These are phyloP conservation scores for Otolemur garnettii DNA, from an alignment of 2,113 vertebrate species.

Conservation along the genomic window DNA sequence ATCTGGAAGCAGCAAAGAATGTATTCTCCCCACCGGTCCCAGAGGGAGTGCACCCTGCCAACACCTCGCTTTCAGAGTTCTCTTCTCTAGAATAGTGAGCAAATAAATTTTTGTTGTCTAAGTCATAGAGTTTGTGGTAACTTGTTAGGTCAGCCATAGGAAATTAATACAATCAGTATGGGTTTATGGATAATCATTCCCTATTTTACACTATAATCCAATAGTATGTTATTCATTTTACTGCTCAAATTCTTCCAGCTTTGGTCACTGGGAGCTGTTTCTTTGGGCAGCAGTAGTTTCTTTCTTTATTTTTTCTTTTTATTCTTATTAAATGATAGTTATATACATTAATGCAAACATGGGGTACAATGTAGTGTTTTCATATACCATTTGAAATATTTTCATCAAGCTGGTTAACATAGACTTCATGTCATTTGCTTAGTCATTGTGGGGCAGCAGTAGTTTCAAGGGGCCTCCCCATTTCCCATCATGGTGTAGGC, in stretches of 20 bases:
- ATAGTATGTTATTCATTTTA: neutral
- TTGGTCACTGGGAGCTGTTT: neutral
- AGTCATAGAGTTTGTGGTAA: neutral
- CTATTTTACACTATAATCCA: neutral
- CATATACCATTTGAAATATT: no score
- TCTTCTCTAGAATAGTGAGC: neutral
- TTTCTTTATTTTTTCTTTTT: no score
- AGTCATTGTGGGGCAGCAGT: no score
- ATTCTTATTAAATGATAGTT: no score
- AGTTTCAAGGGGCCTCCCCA: neutral
- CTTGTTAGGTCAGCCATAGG: neutral
- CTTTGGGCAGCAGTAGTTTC: neutral
- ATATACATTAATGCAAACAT: no score
- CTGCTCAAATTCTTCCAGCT: neutral
- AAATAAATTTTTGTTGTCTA: neutral
- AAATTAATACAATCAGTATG: neutral
- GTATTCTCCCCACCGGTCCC: neutral
- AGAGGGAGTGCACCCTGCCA: no score
- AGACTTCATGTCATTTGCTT: no score
- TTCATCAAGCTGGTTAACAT: no score
- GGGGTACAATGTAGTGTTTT: no score
- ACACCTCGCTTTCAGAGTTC: neutral
- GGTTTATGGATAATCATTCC: neutral
- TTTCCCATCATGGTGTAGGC: neutral
- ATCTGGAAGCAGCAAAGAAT: neutral